phyloP scores from a whole-genome alignment of 1,140 invertebrate species.

The Apis mellifera region Amel_HAv3.1 CM009935.2:10843001-10843500 shows the following conservation, averaged over 20 bases:
- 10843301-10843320: not conserved
- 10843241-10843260: not conserved
- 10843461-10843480: constrained; percentile 27
- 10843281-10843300: not conserved
- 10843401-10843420: not conserved
- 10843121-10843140: not conserved
- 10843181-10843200: not conserved
- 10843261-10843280: too few relatives aligned
- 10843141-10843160: not conserved
- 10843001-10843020: constrained; percentile 37
- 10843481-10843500: constrained; percentile 22
- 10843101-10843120: constrained; percentile 3
- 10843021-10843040: constrained; percentile 21
- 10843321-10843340: not conserved
- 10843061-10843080: constrained; percentile 23
- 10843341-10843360: not conserved
- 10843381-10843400: not conserved
- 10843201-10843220: not conserved
- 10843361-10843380: not conserved
- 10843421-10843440: constrained; percentile 36
- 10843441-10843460: constrained; percentile 53
- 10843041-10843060: constrained; percentile 33
- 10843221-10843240: not conserved
- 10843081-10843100: not conserved
- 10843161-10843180: too few relatives aligned